Percentiles rank a stretch among this genome's conserved stretches.
phyloP scores from a whole-genome alignment of 2,888 invertebrate genomes.

The Zaprionus obscuricornis region DNA sequence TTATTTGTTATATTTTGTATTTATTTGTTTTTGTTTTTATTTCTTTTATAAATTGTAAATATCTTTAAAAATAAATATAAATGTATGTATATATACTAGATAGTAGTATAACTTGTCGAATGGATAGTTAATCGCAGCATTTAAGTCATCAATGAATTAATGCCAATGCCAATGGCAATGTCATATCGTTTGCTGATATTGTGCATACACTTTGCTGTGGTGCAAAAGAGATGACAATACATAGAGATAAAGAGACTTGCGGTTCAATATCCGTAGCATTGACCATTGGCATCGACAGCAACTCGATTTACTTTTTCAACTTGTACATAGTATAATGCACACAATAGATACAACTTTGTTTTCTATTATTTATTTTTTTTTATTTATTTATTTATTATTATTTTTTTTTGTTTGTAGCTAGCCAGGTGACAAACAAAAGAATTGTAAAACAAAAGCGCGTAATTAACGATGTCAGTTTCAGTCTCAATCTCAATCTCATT shows the following conservation, averaged over 20 bases:
- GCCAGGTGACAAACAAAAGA: constrained; percentile 36
- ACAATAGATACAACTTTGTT: constrained; percentile 21
- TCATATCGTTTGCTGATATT: constrained; percentile 15
- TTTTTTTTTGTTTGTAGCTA: constrained; percentile 18
- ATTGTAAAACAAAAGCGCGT: constrained; percentile 48
- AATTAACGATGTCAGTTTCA: too few species aligned
- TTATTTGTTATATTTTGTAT: too few species aligned
- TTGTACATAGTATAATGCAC: constrained; percentile 42
- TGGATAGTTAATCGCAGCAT: constrained; percentile 45
- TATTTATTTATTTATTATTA: constrained; percentile 13
- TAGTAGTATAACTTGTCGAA: constrained; percentile 18
- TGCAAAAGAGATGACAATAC: constrained; percentile 13
- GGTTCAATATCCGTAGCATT: constrained; percentile 61
- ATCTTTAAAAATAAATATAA: constrained; percentile 4
- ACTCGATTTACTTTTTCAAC: constrained; percentile 15
- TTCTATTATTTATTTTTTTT: not conserved
- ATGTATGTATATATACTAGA: too few species aligned
- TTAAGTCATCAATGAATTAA: constrained; percentile 73
- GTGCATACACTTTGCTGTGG: constrained; percentile 30
- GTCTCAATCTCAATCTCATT: too few species aligned
- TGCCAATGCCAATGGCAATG: constrained; percentile 79
- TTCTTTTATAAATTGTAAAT: constrained; percentile 29
- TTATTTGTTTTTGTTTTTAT: too few species aligned
- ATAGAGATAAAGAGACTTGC: constrained; percentile 12
- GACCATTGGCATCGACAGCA: constrained; percentile 30